These are phyloP conservation scores for Centrocercus urophasianus DNA, from an alignment of 2,113 vertebrate species.

Conservation along the genomic window DNA sequence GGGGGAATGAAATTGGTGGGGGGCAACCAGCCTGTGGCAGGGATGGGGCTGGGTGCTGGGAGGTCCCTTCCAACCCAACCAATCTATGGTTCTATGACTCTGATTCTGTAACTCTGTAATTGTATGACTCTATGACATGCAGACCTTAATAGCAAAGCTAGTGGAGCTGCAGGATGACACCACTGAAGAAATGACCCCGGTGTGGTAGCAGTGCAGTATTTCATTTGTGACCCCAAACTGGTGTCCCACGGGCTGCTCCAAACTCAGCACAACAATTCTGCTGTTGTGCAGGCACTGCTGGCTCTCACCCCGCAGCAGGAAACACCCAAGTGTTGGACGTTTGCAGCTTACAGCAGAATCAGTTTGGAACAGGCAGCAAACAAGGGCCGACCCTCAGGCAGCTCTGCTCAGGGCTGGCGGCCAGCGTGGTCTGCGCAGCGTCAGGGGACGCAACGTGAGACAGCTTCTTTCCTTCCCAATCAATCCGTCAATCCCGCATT, in stretches of 20 bases:
- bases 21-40: neutral
- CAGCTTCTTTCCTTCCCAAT: neutral
- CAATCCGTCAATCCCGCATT: neutral
- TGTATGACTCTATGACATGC: rapidly evolving
- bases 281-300: rapidly evolving
- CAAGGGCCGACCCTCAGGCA: neutral
- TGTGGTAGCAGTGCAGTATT: rapidly evolving
- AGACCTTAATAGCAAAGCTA: rapidly evolving
- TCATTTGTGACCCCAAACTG: rapidly evolving
- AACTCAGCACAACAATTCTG: neutral
- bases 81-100: neutral
- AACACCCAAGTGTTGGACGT: neutral
- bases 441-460: neutral
- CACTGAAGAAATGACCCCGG: too few relatives aligned
- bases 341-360: neutral
- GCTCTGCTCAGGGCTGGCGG: neutral
- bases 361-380: rapidly evolving
- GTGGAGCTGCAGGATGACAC: neutral
- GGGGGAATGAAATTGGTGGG: neutral
- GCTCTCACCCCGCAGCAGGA: neutral
- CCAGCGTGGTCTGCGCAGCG: neutral
- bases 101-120: neutral
- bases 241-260: neutral
- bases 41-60: neutral
- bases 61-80: neutral